These are phyloP conservation scores for Lasioglossum marginatum DNA, from an alignment of 2,888 invertebrate genomes.

Conservation along the genomic window DNA sequence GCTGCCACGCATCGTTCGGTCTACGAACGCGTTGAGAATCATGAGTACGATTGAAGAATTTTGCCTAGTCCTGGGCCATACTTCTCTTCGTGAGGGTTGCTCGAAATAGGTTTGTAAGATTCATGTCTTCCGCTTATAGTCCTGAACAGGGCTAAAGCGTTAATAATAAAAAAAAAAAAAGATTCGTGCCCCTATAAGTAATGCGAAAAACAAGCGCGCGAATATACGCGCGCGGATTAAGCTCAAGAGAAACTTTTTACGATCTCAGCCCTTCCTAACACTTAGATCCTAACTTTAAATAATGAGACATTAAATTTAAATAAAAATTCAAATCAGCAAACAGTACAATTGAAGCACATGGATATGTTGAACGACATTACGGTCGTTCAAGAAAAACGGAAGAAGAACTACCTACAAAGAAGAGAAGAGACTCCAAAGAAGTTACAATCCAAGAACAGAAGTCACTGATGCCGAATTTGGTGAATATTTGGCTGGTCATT, in stretches of 20 bases:
- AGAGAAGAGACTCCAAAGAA: not conserved
- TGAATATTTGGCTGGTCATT: not conserved
- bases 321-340: not conserved
- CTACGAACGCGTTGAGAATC: not conserved
- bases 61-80: not conserved
- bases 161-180: not conserved
- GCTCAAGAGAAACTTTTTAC: conserved; percentile 1
- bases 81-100: not conserved
- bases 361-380: not conserved
- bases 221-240: not conserved
- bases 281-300: not conserved
- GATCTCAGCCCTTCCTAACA: conserved; percentile 6
- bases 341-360: not conserved
- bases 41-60: not conserved
- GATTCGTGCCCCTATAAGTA: not conserved
- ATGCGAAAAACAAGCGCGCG: not conserved
- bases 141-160: not conserved
- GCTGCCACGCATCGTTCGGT: not conserved
- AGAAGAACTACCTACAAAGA: not conserved
- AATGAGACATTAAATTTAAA: not conserved
- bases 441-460: not conserved
- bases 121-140: not conserved
- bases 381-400: not conserved
- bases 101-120: conserved; percentile 2
- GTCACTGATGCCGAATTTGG: not conserved